phyloP scores from a whole-genome alignment of 2,113 vertebrate species.

The Anguilla japonica region DNA sequence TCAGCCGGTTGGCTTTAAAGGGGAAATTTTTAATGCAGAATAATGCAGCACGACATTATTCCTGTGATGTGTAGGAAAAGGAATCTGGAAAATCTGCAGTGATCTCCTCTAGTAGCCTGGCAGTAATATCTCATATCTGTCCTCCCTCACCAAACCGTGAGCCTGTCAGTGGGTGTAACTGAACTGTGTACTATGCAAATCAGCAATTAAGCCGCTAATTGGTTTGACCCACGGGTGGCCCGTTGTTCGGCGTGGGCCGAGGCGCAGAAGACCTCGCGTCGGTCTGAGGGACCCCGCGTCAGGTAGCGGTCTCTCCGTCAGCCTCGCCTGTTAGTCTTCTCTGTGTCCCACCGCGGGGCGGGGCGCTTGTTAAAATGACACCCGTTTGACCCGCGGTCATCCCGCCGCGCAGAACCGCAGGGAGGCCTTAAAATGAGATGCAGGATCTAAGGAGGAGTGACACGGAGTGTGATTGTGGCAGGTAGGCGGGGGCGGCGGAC shows the following conservation, averaged over 20 bases:
- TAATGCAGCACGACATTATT: not conserved
- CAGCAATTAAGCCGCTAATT: slow-evolving; percentile 10
- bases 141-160: not conserved
- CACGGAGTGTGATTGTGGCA: slow-evolving; percentile 3
- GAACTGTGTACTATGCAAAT: slow-evolving; percentile 14
- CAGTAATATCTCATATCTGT: not conserved
- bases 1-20: not conserved
- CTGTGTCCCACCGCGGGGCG: too few relatives aligned
- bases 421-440: not conserved
- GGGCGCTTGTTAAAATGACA: not conserved
- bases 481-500: slow-evolving; percentile 25
- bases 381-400: not conserved
- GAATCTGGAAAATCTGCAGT: not conserved
- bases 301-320: not conserved
- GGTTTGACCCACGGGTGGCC: not conserved
- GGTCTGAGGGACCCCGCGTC: not conserved
- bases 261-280: not conserved
- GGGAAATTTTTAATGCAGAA: not conserved
- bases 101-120: not conserved
- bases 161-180: slow-evolving; percentile 10
- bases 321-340: not conserved
- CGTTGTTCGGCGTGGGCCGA: slow-evolving; percentile 4
- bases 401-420: not conserved
- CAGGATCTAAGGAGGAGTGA: not conserved
- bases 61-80: not conserved